Base-by-base conservation (phyloP, 2,888 invertebrate genomes). In the Microctonus aethiopoides region DNA sequence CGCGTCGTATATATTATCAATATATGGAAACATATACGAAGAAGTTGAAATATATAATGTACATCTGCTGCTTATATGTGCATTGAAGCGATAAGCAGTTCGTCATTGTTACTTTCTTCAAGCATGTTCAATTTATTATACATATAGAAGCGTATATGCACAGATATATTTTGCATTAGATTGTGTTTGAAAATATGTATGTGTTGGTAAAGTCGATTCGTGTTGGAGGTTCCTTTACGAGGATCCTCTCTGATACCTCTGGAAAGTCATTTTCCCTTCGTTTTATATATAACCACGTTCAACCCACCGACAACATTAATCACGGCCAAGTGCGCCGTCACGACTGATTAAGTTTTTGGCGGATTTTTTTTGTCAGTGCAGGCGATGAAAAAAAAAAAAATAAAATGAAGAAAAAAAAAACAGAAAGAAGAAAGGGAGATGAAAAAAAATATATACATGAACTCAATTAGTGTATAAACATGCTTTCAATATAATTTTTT, bases 261-360 rank as follows among this genome's bases (percentile, higher is more conserved):
- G 62, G 62, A 62, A 62, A 51, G 51, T 62, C 29, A 10, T 39
- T n/a, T 29, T 11, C 13, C 61, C 66, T 66, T 68, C 69, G 54
- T 63, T 51, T 41, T 67, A 10, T 36, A 36, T 36, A n/a, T 16
- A 46, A 7, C 16, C 46, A 46, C 16, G 62, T 67, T 46, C 60
- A 62, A 29, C 39, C 56, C 70, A 59, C 54, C 34, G 63, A 54
- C 52, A 64, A 68, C 70, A 74, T 75, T 73, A 75, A 73, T 74
- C 69, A 74, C 70, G 72, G 68, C 60, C 72, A 71, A 73, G 56
- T 68, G 72, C 72, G 24, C 68, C 32, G 65, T 68, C 71, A 65
- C 74, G 74, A 73, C 74, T 74, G 75, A 74, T 75, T 74, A 74
- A 70, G 65, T 68, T 67, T 74, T 46, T 67, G 41, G 54, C 51